A percentile compares a stretch with the other conserved stretches of the same genome.
Conservation (phyloP, 2,797 vertebrate species). For the Microcaecilia unicolor region DNA sequence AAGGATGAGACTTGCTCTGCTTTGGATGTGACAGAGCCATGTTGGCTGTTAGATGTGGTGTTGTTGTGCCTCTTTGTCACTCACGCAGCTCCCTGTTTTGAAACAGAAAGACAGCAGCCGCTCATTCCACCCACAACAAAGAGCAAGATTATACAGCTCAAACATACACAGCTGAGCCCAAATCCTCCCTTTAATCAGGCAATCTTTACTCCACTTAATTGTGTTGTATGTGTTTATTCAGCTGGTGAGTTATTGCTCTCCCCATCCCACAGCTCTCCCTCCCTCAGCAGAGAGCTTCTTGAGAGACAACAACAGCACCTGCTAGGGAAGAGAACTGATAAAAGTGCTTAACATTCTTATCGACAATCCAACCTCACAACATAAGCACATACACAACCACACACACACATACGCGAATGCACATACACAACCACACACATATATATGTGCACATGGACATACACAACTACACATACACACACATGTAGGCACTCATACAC, state of each 20-base stretch:
- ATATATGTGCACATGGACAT: no score
- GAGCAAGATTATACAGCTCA: slow-evolving; percentile 16
- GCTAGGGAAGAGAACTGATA: slow-evolving; percentile 2
- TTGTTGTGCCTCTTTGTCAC: slow-evolving; percentile 13
- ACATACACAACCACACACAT: no score
- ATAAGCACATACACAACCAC: no score
- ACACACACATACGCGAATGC: no score
- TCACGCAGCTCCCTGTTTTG: slow-evolving; percentile 13
- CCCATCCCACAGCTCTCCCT: neutral
- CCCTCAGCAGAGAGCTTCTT: slow-evolving; percentile 1
- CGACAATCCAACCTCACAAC: no score
- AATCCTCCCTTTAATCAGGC: slow-evolving; percentile 18
- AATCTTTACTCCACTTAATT: slow-evolving; percentile 14
- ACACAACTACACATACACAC: no score
- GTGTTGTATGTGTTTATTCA: slow-evolving; percentile 16
- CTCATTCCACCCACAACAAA: slow-evolving; percentile 11
- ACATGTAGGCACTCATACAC: no score
- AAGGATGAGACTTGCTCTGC: no score
- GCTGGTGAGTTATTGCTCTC: neutral
- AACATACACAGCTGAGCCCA: slow-evolving; percentile 18
- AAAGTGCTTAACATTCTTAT: no score
- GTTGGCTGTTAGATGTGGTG: no score
- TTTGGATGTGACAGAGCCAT: no score
- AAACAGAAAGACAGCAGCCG: slow-evolving; percentile 14
- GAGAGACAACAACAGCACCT: no score